These are phyloP conservation scores for Prorops nasuta DNA, from an alignment of 1,140 invertebrate species.

Conservation along the genomic window DNA sequence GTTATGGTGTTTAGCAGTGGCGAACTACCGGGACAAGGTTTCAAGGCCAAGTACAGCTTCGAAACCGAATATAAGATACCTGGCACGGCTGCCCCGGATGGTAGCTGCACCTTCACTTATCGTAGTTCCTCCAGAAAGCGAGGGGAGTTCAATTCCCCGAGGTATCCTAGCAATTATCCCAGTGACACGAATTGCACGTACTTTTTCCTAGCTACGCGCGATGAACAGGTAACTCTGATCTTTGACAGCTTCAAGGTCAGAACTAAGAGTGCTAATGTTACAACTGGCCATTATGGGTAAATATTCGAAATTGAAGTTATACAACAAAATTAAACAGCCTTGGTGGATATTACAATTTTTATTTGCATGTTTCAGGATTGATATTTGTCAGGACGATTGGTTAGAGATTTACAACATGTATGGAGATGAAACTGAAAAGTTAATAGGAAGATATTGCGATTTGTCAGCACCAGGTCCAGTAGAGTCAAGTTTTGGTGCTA, in stretches of 20 bases:
- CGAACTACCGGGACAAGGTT: slow-evolving; percentile 82
- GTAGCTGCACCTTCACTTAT: slow-evolving; percentile 89
- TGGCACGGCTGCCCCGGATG: slow-evolving; percentile 88
- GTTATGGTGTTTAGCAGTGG: slow-evolving; percentile 92
- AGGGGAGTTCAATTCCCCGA: slow-evolving; percentile 92
- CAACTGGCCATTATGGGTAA: slow-evolving; percentile 62
- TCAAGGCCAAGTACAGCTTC: slow-evolving; percentile 88
- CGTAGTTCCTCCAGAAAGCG: slow-evolving; percentile 78
- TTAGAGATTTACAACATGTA: slow-evolving; percentile 89
- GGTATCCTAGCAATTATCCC: slow-evolving; percentile 94
- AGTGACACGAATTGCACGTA: slow-evolving; percentile 91
- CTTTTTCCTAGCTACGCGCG: slow-evolving; percentile 77
- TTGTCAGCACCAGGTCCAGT: slow-evolving; percentile 83
- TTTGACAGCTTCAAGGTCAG: slow-evolving; percentile 91
- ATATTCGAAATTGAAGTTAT: slow-evolving; percentile 9
- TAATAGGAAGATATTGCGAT: slow-evolving; percentile 84
- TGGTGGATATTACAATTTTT: not conserved
- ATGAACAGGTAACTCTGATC: slow-evolving; percentile 88
- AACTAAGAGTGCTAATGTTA: slow-evolving; percentile 62
- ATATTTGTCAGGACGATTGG: slow-evolving; percentile 88
- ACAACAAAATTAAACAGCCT: slow-evolving; percentile 9
- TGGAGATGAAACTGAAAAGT: slow-evolving; percentile 72
- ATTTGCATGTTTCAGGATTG: slow-evolving; percentile 50
- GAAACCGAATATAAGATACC: slow-evolving; percentile 90
- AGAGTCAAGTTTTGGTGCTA: slow-evolving; percentile 81